phyloP scores from a whole-genome alignment of 2,888 invertebrate genomes.

The Alentia gelatinosa region DNA sequence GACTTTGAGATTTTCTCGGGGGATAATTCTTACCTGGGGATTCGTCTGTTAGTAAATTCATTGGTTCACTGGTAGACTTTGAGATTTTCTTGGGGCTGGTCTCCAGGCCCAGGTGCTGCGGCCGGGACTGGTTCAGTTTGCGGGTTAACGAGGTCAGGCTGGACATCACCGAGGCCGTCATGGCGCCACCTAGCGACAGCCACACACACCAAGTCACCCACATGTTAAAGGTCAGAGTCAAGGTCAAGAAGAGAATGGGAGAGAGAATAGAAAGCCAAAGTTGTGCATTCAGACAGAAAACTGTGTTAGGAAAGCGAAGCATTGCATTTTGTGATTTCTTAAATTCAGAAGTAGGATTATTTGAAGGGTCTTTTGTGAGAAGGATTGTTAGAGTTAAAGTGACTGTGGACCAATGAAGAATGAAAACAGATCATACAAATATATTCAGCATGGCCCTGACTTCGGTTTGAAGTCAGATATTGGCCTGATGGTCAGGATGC shows the following conservation, averaged over 20 bases:
- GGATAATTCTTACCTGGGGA: slow-evolving; percentile 62
- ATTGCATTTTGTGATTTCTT: too few species aligned
- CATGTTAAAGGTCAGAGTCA: not conserved
- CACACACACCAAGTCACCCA: slow-evolving; percentile 1
- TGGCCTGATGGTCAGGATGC: too few species aligned
- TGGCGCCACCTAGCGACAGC: slow-evolving; percentile 36
- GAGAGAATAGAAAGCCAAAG: not conserved
- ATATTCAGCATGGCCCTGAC: too few species aligned
- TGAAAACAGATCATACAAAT: too few species aligned
- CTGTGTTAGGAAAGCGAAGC: not conserved
- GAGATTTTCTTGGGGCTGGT: slow-evolving; percentile 70
- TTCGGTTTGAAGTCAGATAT: too few species aligned
- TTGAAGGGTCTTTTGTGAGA: not conserved
- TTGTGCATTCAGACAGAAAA: not conserved
- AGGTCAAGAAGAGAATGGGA: not conserved
- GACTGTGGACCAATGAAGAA: too few species aligned
- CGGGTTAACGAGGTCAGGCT: slow-evolving; percentile 59
- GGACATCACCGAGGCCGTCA: slow-evolving; percentile 54
- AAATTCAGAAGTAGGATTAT: not conserved
- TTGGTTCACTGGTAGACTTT: slow-evolving; percentile 79
- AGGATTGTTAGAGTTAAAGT: not conserved
- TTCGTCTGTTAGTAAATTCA: slow-evolving; percentile 78
- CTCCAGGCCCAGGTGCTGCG: slow-evolving; percentile 71
- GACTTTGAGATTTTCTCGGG: slow-evolving; percentile 76
- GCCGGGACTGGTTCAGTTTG: slow-evolving; percentile 63